These are phyloP conservation scores for Epistrophella euchroma DNA, from an alignment of 2,888 invertebrate genomes.

Conservation along the genomic window DNA sequence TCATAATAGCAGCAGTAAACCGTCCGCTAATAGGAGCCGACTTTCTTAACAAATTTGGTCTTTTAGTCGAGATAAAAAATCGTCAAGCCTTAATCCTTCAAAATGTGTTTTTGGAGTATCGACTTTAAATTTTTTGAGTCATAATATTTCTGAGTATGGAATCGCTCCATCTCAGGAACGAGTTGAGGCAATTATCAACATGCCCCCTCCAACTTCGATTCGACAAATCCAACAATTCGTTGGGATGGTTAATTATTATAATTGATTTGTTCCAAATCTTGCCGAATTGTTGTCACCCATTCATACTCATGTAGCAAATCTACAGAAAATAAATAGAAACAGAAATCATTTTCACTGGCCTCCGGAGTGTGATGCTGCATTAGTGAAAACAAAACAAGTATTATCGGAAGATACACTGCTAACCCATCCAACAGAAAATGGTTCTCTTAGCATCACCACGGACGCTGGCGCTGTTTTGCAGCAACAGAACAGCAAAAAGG, in stretches of 20 bases:
- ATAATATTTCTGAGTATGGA: constrained; percentile 63
- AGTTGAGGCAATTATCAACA: constrained; percentile 70
- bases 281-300: constrained; percentile 59
- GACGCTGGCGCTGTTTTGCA: constrained; percentile 45
- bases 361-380: constrained; percentile 18
- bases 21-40: constrained; percentile 41
- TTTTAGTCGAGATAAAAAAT: constrained; percentile 32
- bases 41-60: constrained; percentile 29
- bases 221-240: constrained; percentile 62
- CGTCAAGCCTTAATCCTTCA: constrained; percentile 64
- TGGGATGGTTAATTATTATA: constrained; percentile 63
- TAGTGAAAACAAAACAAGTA: constrained; percentile 13
- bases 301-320: constrained; percentile 45
- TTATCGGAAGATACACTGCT: constrained; percentile 30
- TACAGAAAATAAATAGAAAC: constrained; percentile 36
- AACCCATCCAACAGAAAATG: constrained; percentile 34
- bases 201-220: constrained; percentile 48
- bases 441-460: constrained; percentile 27
- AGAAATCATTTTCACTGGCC: constrained; percentile 35
- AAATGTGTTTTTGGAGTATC: constrained; percentile 74
- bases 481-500: neutral
- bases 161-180: constrained; percentile 68
- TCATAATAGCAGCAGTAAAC: constrained; percentile 12
- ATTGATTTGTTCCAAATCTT: constrained; percentile 52
- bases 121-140: constrained; percentile 68